Conservation (phyloP, 2,797 vertebrate species). For the Brotula barbata region DNA sequence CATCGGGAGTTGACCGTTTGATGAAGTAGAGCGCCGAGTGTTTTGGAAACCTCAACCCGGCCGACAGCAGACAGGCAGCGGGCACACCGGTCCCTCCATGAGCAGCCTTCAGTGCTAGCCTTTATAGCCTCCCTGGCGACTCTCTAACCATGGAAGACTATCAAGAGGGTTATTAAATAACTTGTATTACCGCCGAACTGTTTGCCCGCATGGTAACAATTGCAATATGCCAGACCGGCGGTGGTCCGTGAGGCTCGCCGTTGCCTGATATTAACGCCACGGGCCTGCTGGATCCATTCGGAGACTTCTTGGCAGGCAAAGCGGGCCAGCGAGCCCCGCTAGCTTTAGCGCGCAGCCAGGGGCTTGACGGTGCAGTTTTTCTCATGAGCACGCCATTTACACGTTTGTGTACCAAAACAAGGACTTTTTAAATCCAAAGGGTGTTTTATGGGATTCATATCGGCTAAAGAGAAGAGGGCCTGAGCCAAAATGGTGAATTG, state of each 20-base stretch:
- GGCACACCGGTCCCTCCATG: constrained; percentile 48
- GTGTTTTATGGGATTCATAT: constrained; percentile 76
- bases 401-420: constrained; percentile 21
- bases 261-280: constrained; percentile 54
- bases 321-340: constrained; percentile 59
- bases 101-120: constrained; percentile 49
- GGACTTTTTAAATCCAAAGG: constrained; percentile 48
- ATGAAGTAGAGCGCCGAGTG: constrained; percentile 33
- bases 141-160: constrained; percentile 32
- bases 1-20: not conserved
- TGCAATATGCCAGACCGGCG: constrained; percentile 57
- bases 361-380: constrained; percentile 48
- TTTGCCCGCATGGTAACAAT: constrained; percentile 5
- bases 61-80: constrained; percentile 11
- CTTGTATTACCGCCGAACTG: constrained; percentile 1
- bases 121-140: constrained; percentile 29
- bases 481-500: constrained; percentile 85
- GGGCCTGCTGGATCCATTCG: constrained; percentile 71
- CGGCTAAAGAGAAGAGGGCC: constrained; percentile 55
- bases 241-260: constrained; percentile 39
- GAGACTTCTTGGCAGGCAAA: constrained; percentile 69
- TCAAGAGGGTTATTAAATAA: constrained; percentile 28
- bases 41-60: constrained; percentile 37
- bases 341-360: constrained; percentile 48
- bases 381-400: constrained; percentile 38